A percentile compares a stretch with the other conserved stretches of the same genome.
phyloP scores from a whole-genome alignment of 1,140 invertebrate genomes.

The Bombus vancouverensis region DNA sequence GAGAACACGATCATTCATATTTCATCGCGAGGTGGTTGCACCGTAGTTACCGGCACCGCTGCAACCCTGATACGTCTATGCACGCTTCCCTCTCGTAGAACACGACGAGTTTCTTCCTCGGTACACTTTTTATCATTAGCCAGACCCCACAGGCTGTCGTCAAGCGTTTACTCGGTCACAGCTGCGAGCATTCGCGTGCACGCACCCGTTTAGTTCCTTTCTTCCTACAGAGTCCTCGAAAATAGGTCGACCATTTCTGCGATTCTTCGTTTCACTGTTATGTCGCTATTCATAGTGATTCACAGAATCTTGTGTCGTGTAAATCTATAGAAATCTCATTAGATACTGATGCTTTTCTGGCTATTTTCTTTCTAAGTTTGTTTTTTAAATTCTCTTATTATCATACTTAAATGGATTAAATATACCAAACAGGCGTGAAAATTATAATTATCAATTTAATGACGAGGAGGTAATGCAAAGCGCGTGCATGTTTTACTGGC shows the following conservation, averaged over 20 bases:
- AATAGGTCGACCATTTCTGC: neutral
- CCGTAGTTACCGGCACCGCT: constrained; percentile 49
- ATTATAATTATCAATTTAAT: too few species aligned
- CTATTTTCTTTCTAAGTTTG: too few species aligned
- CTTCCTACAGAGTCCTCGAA: neutral
- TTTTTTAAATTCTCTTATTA: too few species aligned
- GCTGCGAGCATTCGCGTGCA: constrained; percentile 20
- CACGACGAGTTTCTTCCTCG: neutral
- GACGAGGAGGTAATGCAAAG: too few species aligned
- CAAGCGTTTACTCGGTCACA: constrained; percentile 28
- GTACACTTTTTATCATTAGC: constrained; percentile 7
- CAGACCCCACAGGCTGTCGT: neutral
- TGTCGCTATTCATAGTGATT: neutral
- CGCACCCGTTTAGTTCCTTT: neutral
- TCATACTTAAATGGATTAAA: too few species aligned
- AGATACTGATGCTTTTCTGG: too few species aligned
- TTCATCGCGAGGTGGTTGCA: constrained; percentile 69
- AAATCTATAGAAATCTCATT: neutral
- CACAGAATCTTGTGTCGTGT: neutral
- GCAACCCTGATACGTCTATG: constrained; percentile 15
- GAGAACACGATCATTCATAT: constrained; percentile 68
- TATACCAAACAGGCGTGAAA: too few species aligned
- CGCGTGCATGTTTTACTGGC: too few species aligned
- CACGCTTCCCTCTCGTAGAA: neutral
- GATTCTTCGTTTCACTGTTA: neutral